A percentile compares a stretch with the other conserved stretches of the same genome.
Conservation (phyloP, 37 sponge, comb jelly and placozoan genomes). For the Agelas oroides region DNA sequence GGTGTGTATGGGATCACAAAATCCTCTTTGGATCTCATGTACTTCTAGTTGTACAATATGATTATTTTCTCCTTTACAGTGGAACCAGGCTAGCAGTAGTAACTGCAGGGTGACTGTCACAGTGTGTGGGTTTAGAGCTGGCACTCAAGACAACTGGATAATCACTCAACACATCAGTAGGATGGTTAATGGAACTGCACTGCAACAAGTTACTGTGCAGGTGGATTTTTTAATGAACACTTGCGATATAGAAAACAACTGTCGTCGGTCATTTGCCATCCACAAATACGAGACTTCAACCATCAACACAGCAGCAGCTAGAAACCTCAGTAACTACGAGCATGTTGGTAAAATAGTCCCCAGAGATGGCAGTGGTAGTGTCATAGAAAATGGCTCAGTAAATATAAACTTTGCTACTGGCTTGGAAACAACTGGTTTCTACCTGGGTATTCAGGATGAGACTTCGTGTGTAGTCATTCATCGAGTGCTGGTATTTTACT, state of each 20-base stretch:
- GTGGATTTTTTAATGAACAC: background rate
- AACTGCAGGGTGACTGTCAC: background rate
- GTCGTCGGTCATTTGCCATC: background rate
- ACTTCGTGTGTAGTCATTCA: conserved; percentile 40
- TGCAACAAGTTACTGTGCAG: background rate
- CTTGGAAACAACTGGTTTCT: conserved; percentile 34
- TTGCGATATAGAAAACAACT: too few species aligned
- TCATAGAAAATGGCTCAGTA: background rate
- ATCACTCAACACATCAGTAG: conserved; percentile 23
- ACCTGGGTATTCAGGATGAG: conserved; percentile 28
- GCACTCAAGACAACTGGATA: conserved; percentile 12
- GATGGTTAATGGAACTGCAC: too few species aligned
- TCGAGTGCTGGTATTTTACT: conserved; percentile 55
- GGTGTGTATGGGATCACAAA: too few species aligned
- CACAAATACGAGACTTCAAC: conserved; percentile 8
- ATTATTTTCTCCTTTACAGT: too few species aligned
- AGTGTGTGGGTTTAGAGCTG: conserved; percentile 18
- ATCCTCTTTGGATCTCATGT: too few species aligned
- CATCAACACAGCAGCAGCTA: conserved; percentile 4
- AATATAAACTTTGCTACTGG: conserved; percentile 5
- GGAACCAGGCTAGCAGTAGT: background rate
- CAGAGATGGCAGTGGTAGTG: background rate
- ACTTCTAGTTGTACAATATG: too few species aligned
- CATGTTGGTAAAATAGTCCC: background rate
- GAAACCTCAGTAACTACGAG: conserved; percentile 5